These are phyloP conservation scores for Nanorana parkeri DNA, from an alignment of 2,113 vertebrate species.

Conservation along the genomic window DNA sequence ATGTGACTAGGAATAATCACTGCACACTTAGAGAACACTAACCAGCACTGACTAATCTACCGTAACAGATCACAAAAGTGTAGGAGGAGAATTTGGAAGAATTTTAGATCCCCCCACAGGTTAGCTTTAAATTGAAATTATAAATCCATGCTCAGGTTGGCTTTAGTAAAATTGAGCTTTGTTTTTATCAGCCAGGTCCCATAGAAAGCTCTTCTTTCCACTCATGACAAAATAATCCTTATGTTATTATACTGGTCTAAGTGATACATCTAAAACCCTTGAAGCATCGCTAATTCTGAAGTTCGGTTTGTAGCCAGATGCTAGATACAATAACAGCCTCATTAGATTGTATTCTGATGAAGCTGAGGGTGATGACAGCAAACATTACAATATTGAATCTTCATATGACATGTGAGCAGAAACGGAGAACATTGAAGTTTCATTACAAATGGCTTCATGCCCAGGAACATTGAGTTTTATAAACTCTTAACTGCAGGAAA, in stretches of 20 bases:
- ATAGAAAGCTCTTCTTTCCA: no score
- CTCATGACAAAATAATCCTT: neutral
- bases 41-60: no score
- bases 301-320: neutral
- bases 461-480: constrained; percentile 56
- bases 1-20: no score
- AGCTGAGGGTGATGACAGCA: constrained; percentile 45
- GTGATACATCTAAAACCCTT: neutral
- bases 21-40: no score
- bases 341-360: constrained; percentile 32
- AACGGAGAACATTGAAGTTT: constrained; percentile 43
- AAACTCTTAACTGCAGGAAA: constrained; percentile 57
- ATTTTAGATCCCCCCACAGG: no score
- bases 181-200: neutral
- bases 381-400: constrained; percentile 52
- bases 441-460: constrained; percentile 39
- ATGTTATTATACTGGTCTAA: neutral
- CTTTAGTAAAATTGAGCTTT: no score
- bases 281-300: neutral
- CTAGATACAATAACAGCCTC: neutral
- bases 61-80: no score
- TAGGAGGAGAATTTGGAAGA: no score
- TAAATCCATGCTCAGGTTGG: no score
- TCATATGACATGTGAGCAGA: constrained; percentile 44
- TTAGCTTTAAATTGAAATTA: no score